phyloP scores from a whole-genome alignment of 64 coral and sea anemone species.

The Actinia equina region DNA sequence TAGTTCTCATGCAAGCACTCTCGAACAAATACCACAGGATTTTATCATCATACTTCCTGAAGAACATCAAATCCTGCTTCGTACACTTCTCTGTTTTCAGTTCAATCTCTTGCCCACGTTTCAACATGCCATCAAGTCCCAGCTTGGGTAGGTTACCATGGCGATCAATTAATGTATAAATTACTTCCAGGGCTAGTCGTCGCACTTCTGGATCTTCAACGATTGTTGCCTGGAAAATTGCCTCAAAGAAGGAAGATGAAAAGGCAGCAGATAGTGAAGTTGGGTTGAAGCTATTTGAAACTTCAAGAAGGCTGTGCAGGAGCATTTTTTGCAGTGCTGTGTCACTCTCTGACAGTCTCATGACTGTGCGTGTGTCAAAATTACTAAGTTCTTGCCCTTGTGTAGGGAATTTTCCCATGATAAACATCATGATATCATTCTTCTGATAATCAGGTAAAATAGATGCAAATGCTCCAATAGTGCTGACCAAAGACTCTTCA shows the following conservation, averaged over 20 bases:
- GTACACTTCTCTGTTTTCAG: slow-evolving; percentile 68
- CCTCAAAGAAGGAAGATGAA: slow-evolving; percentile 82
- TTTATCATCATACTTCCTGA: slow-evolving; percentile 86
- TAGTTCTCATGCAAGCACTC: slow-evolving; percentile 78
- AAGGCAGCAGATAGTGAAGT: slow-evolving; percentile 74
- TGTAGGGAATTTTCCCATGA: slow-evolving; percentile 91
- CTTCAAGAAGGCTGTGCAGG: slow-evolving; percentile 73
- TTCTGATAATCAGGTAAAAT: slow-evolving; percentile 98
- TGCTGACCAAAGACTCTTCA: slow-evolving; percentile 87
- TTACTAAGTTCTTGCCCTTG: slow-evolving; percentile 10
- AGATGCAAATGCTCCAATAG: slow-evolving; percentile 92
- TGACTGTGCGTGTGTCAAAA: background rate
- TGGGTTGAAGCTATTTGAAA: slow-evolving; percentile 80
- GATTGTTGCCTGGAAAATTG: slow-evolving; percentile 86
- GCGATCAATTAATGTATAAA: slow-evolving; percentile 84
- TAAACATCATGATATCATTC: slow-evolving; percentile 98
- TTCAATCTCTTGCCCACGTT: slow-evolving; percentile 63
- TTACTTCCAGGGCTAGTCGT: slow-evolving; percentile 80
- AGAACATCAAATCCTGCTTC: slow-evolving; percentile 88
- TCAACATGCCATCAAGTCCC: slow-evolving; percentile 52
- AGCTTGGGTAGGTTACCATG: slow-evolving; percentile 70
- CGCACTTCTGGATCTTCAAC: slow-evolving; percentile 60
- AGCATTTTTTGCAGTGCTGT: slow-evolving; percentile 84
- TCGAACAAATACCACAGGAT: slow-evolving; percentile 97
- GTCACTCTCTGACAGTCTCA: slow-evolving; percentile 27